Conservation (phyloP, 1,140 invertebrate genomes). For the Dendrolimus kikuchii region DNA sequence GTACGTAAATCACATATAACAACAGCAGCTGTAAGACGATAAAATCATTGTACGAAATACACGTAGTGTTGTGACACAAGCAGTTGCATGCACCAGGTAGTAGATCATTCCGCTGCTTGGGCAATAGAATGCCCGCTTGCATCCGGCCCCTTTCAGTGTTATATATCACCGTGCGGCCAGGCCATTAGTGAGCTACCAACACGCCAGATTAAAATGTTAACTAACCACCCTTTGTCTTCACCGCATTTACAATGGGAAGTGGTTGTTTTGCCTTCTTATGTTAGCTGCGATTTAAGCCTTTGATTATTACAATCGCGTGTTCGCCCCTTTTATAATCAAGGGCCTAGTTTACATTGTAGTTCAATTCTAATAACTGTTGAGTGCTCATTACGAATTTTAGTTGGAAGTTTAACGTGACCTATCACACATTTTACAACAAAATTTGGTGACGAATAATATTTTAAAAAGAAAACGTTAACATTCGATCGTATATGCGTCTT, state of each 20-base stretch:
- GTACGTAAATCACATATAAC: too few species aligned
- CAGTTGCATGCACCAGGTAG: constrained; percentile 20
- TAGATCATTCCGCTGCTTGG: constrained; percentile 23
- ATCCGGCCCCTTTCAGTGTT: constrained; percentile 16
- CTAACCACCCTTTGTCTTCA: constrained; percentile 38
- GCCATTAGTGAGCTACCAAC: constrained; percentile 35
- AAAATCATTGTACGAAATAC: too few species aligned
- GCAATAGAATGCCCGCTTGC: constrained; percentile 32
- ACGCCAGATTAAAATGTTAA: constrained; percentile 51
- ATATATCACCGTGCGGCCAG: constrained; percentile 29
- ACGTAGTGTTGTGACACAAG: constrained; percentile 7
- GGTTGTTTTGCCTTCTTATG: constrained; percentile 25
- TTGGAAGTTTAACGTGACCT: too few species aligned
- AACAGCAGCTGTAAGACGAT: too few species aligned
- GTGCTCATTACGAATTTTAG: too few species aligned
- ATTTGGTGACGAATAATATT: too few species aligned
- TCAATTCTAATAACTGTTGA: not conserved
- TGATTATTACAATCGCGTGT: constrained; percentile 21
- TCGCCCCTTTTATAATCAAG: constrained; percentile 13
- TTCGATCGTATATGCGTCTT: too few species aligned
- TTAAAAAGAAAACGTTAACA: too few species aligned
- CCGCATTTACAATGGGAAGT: constrained; percentile 24
- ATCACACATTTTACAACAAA: too few species aligned
- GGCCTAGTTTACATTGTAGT: constrained; percentile 6
- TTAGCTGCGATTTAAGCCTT: constrained; percentile 17